Evolutionary conservation across 2,888 invertebrate genomes (phyloP), one percentile per base, ranked within the genome.

Genomic region (Ectemnius cavifrons): DNA sequence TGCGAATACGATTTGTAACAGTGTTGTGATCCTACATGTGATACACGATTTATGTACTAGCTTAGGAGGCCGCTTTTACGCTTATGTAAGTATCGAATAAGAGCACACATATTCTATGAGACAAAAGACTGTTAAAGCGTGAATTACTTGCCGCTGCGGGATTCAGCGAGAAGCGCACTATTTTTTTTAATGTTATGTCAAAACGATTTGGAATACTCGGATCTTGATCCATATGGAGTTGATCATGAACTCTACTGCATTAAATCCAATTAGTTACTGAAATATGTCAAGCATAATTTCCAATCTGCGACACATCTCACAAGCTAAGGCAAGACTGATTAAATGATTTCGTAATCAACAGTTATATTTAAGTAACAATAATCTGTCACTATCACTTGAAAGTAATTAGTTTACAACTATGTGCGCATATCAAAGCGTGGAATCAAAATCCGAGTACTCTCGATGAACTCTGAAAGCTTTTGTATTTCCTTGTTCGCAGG

Each of bases 11-110:
- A 87, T 73, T 82, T 81, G 83, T 89, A 86, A 86, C 86, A 84
- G 80, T 88, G 87, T 89, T 89, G 89, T 90, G 89, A 90, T 90
- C 87, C 84, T 89, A 89, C 75, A 89, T 90, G 90, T 90, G 90
- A 90, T 90, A 90, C 63, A 73, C 64, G 68, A 74, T 75, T 80
- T 73, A 75, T 75, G 67, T 73, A 59, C 74, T 82, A 78, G 79
- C 75, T 58, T 80, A 76, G 73, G 75, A 80, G 82, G 66, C 78
- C 69, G 57, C 37, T 75, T 78, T 83, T 81, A 74, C 80, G 82
- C 79, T 84, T 84, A 81, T 80, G 82, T 74, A 78, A 80, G 75
- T 70, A 23, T 72, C 56, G 45, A 64, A 64, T 75, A 71, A 70
- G 69, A 62, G 59, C 14, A 59, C 67, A 67, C 60, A 37, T 74